Evolutionary conservation across 2,888 invertebrate species (phyloP).

Genomic region (Oscheius onirici): DNA sequence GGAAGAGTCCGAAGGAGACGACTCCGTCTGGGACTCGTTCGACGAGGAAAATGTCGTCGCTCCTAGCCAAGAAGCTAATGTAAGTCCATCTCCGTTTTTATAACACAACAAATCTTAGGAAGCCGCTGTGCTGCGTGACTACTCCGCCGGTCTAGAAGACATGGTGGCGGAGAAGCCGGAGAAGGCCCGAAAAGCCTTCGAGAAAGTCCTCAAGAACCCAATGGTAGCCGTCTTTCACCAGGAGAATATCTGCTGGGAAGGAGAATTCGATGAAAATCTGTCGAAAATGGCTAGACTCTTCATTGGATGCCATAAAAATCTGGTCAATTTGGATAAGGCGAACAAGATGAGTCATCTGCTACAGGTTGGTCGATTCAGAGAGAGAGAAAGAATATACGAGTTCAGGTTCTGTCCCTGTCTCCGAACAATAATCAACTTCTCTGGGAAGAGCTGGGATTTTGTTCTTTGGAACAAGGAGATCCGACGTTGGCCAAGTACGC

Average conservation of each 20-base stretch:
- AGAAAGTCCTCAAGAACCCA: constrained; percentile 42
- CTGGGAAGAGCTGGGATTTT: constrained; percentile 47
- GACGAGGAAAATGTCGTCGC: constrained; percentile 22
- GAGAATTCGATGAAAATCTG: constrained; percentile 21
- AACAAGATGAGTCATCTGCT: constrained; percentile 41
- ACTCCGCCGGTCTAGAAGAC: constrained; percentile 37
- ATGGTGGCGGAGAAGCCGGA: constrained; percentile 40
- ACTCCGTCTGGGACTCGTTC: constrained; percentile 46
- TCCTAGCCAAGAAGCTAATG: constrained; percentile 31
- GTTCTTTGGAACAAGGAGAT: constrained; percentile 43
- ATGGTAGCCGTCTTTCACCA: constrained; percentile 30
- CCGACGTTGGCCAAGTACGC: constrained; percentile 42
- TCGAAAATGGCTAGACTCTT: constrained; percentile 51
- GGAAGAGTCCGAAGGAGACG: constrained; percentile 35
- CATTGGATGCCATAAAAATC: constrained; percentile 49
- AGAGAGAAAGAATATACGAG: not conserved
- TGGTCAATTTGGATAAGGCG: constrained; percentile 38
- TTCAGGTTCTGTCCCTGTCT: constrained; percentile 40
- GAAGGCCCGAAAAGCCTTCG: constrained; percentile 36
- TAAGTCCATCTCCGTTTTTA: not conserved
- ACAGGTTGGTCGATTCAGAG: constrained; percentile 34
- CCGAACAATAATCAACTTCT: constrained; percentile 41
- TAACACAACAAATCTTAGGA: constrained; percentile 41
- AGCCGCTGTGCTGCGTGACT: constrained; percentile 42
- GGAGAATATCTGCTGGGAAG: constrained; percentile 35